Evolutionary conservation across 2,113 vertebrate genomes (phyloP), one percentile per base, ranked within the genome.

Genomic region (Damaliscus lunatus): DNA sequence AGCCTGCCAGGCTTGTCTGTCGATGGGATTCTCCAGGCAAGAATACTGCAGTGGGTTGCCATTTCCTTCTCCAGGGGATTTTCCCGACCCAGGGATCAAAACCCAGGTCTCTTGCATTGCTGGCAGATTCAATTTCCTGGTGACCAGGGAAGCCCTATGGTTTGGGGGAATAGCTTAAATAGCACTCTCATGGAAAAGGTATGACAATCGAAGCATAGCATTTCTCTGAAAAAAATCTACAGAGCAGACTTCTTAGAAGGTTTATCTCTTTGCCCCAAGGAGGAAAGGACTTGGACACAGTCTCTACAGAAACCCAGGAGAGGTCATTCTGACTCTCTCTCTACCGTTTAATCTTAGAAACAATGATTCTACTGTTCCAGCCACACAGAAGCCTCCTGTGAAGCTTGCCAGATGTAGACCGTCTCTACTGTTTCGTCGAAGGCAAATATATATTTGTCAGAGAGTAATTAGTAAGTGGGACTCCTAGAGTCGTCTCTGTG

Each of bases 351-450:
- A 13, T n/a, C 6, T 21, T 33, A 81, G 50, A 84, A 89, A 97
- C 84, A 97, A 92, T 25, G 57, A 13, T 55, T 4, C 21, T 36
- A 92, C 62, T 97, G 96, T 96, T 88, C 19, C 6, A 40, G 48
- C 7, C 3, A 3, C 16, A 62, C 43, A 33, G 87, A 95, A 94
- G 93, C 29, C 57, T 46, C 7, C 0, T 7, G 59, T 90, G 96
- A 98, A 84, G 55, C 27, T 81, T 83, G 55, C 97, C 97, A 96
- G 96, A 95, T 60, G 71, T 36, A 83, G 31, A 4, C 7, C 77
- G 59, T 96, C 88, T 62, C 29, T 15, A 55, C 67, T 83, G 19
- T 93, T 67, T 71, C 53, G 19, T 89, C 53, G 19, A 33, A 95
- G 48, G 46, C 92, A 92, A 85, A 67, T 86, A 40, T 29, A 5